Evolutionary conservation across 23 tunicate species (phyloP).

Genomic region (Styela plicata): DNA sequence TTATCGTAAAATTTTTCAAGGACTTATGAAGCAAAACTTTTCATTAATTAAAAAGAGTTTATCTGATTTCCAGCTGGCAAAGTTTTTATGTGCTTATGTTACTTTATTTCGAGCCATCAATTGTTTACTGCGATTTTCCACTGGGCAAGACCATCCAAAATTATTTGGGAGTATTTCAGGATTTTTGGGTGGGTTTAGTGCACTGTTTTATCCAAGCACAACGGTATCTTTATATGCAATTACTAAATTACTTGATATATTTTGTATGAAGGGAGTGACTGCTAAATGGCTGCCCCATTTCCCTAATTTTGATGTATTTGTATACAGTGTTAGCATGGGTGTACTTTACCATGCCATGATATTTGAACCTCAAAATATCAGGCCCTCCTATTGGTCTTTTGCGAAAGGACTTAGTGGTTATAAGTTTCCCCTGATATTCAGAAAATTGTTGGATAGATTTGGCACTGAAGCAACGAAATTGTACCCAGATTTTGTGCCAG

Average conservation of each 20-base stretch:
- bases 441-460: conserved; percentile 34
- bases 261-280: conserved; percentile 25
- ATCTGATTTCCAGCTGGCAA: conserved; percentile 7
- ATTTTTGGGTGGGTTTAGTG: conserved; percentile 51
- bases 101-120: conserved; percentile 35
- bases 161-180: conserved; percentile 60
- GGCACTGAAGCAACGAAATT: conserved; percentile 27
- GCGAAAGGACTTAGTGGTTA: conserved; percentile 43
- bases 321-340: conserved; percentile 49
- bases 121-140: conserved; percentile 48
- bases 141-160: conserved; percentile 38
- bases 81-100: conserved; percentile 31
- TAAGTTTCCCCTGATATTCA: conserved; percentile 51
- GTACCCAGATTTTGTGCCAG: conserved; percentile 49
- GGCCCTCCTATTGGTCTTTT: conserved; percentile 69
- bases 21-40: not conserved
- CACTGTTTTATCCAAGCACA: conserved; percentile 58
- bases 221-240: conserved; percentile 52
- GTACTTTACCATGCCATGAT: conserved; percentile 48
- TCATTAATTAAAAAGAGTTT: not conserved
- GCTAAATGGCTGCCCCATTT: conserved; percentile 32
- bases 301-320: conserved; percentile 30
- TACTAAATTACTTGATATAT: conserved; percentile 61
- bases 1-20: conserved; percentile 1
- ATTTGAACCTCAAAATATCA: conserved; percentile 62